Evolutionary conservation across 92 coral and sea anemone genomes (phyloP).

Genomic region (Virgularia gustaviana): DNA sequence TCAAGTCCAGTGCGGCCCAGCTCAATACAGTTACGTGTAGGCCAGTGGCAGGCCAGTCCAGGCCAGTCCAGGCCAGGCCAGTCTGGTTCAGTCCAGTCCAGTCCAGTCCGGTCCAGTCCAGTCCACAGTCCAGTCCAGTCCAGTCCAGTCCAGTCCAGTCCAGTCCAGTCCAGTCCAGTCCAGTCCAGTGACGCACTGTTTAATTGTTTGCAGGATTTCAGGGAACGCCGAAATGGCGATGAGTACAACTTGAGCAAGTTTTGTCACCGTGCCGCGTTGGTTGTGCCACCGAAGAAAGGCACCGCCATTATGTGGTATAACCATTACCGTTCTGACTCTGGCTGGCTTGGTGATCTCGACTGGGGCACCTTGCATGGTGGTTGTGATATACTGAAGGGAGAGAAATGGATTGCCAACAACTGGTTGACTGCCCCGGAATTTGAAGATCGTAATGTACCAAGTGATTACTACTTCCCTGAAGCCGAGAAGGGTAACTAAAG

Average conservation of each 20-base stretch:
- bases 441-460: conserved; percentile 3
- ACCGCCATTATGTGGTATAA: conserved; percentile 98
- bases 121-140: no score
- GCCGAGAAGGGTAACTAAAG: conserved; percentile 6
- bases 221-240: conserved; percentile 75
- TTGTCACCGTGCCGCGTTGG: conserved; percentile 77
- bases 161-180: no score
- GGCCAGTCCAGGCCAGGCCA: no score
- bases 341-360: conserved; percentile 89
- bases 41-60: no score
- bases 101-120: no score
- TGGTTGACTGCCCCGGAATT: conserved; percentile 94
- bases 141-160: no score
- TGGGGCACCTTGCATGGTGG: conserved; percentile 91
- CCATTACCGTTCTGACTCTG: conserved; percentile 73
- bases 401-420: conserved; percentile 87
- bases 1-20: no score
- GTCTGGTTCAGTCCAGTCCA: no score
- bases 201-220: conserved; percentile 82
- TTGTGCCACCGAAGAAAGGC: conserved; percentile 84
- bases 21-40: no score
- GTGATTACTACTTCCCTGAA: conserved; percentile 23
- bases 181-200: no score
- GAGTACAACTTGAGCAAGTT: conserved; percentile 72
- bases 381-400: conserved; percentile 82